Percentiles rank a stretch among this genome's conserved stretches.
These are phyloP conservation scores for Oopsacas minuta DNA, from an alignment of 37 sponge, comb jelly and placozoan species.

Conservation along the genomic window DNA sequence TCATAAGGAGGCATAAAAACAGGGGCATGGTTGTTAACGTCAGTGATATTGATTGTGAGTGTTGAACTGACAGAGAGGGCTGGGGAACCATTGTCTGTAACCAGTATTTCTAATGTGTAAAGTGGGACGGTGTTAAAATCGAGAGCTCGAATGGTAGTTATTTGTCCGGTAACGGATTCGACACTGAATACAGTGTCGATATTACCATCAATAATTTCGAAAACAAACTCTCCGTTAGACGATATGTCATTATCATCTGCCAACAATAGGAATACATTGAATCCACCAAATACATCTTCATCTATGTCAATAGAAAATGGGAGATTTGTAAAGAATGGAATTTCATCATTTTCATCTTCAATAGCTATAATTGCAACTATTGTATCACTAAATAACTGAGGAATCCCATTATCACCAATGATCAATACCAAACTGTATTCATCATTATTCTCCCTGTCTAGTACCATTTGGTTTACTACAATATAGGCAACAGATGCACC, in stretches of 20 bases:
- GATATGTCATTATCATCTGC: neutral
- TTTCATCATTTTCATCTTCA: neutral
- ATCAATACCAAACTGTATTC: neutral
- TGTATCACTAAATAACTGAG: neutral
- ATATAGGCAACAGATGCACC: neutral
- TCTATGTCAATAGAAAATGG: neutral
- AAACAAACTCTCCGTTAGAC: neutral
- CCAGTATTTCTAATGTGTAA: neutral
- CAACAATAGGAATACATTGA: neutral
- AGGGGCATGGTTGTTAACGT: slow-evolving; percentile 25
- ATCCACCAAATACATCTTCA: neutral
- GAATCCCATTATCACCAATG: neutral
- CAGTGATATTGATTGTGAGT: slow-evolving; percentile 32
- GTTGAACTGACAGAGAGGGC: slow-evolving; percentile 22
- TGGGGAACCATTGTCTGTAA: slow-evolving; percentile 32
- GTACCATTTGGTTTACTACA: neutral
- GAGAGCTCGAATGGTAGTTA: neutral
- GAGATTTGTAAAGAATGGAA: neutral
- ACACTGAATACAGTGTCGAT: neutral
- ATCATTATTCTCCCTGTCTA: neutral
- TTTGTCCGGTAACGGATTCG: slow-evolving; percentile 4
- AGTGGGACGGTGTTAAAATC: neutral
- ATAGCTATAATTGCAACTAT: neutral
- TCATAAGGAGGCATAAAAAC: slow-evolving; percentile 15
- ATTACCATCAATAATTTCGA: neutral